Evolutionary conservation across 2,888 invertebrate species (phyloP), one percentile per base, ranked within the genome.

Genomic region (Drosophila picticornis): DNA sequence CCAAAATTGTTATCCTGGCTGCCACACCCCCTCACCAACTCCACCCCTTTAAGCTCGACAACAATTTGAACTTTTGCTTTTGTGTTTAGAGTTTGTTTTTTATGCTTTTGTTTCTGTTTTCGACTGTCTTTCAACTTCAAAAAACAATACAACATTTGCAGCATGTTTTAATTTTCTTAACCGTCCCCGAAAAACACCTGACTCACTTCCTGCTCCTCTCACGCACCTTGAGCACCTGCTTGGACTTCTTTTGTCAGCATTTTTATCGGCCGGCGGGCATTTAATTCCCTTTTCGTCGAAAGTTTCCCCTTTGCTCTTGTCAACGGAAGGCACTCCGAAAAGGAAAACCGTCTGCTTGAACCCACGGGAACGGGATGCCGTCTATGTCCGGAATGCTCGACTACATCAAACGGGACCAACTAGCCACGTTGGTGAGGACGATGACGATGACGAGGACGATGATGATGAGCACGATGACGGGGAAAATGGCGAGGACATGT

Each of bases 111-210:
- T 53, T 53, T 53, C 7, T 53, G 29, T 52, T 69, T 60, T 59
- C 29, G 56, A 57, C 71, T 62, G 70, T 68, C 66, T 69, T 65
- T 58, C 62, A 80, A 78, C 72, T 83, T 83, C 70, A 72, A 72
- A 78, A 46, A 83, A 74, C 74, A 83, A 79, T 74, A 83, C 73
- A 83, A 79, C 74, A 81, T 83, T 81, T 61, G 73, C 65, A 74
- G 76, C 72, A 68, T 74, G 70, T 76, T 83, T 83, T 69, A 53
- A 16, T 66, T 72, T 71, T 60, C 63, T 51, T 52, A n/a, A 7
- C 38, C 60, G 52, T 43, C 32, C 53, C 55, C 34, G 19, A 9
- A n/a, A 32, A 72, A 67, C 68, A 73, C 77, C 67, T 52, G 60
- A 50, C 57, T 22, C 22, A 10, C 46, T 50, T 16, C 40, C 46